phyloP scores from a whole-genome alignment of 2,888 invertebrate species.

The Aromia moschata region DNA sequence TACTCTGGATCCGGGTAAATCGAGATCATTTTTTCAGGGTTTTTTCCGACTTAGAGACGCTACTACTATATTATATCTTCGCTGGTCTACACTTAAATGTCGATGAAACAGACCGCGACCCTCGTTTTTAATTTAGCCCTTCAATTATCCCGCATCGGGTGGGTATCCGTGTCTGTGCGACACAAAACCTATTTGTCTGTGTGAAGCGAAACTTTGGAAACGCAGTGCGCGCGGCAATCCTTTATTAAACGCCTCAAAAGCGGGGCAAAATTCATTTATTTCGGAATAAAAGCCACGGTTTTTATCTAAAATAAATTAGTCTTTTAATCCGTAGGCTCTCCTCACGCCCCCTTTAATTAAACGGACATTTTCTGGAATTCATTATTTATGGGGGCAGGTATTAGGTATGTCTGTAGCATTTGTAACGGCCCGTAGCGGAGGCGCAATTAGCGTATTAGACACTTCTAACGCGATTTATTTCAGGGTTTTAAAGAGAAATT shows the following conservation, averaged over 20 bases:
- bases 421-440: too few relatives aligned
- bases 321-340: slow-evolving; percentile 2
- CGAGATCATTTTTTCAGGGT: too few relatives aligned
- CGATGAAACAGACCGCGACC: background rate
- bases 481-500: background rate
- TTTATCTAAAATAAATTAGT: slow-evolving; percentile 26
- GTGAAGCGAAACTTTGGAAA: background rate
- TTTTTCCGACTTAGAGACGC: too few relatives aligned
- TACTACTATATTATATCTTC: too few relatives aligned
- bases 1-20: too few relatives aligned
- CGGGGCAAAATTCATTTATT: slow-evolving; percentile 16
- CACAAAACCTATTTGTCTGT: slow-evolving; percentile 10
- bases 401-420: background rate
- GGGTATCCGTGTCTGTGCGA: background rate
- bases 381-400: background rate
- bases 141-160: background rate
- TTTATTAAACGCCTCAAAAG: slow-evolving; percentile 9
- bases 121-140: background rate
- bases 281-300: slow-evolving; percentile 10
- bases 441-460: background rate
- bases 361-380: slow-evolving; percentile 4
- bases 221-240: slow-evolving; percentile 7
- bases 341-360: slow-evolving; percentile 21
- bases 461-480: background rate
- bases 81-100: too few relatives aligned